Evolutionary conservation across 2,797 vertebrate species (phyloP), one percentile per base, ranked within the genome.

Genomic region (Loriculus beryllinus): DNA sequence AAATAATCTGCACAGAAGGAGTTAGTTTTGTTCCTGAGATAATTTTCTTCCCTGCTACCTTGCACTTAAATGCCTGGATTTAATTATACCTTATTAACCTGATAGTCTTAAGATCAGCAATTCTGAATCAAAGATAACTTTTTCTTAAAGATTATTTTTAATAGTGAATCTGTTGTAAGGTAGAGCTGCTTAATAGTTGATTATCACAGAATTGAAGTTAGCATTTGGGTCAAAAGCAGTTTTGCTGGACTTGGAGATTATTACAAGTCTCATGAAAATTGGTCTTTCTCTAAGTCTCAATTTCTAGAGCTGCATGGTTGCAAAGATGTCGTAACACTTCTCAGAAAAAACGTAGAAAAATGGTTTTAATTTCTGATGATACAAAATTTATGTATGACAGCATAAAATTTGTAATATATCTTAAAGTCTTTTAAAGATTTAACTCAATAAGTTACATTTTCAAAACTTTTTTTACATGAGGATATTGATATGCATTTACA

Each of bases 21-120:
- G 87, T 81, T 93, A 72, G 60, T 87, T 96, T 95, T 97, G 91
- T 88, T 94, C 82, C 89, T 70, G 72, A 67, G 75, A 76, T 96
- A 90, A 77, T 90, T 91, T 91, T 88, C 71, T 80, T 76, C 74
- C 62, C 54, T 78, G 90, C 83, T 80, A 92, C 80, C 86, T 92
- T 92, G 74, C 65, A 71, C 62, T 95, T 92, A 80, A 86, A 49
- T 60, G 42, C 40, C 40, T 91, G 57, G 64, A 35, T 92, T 84
- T 96, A 94, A 92, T 95, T 92, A 83, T 33, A 37, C 42, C 19
- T 90, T 64, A 77, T 92, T 82, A 93, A 78, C 48, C 64, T 3
- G 5, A 71, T 79, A 65, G 72, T 89, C 47, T 78, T 69, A 69
- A 79, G 31, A 95, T 47, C 65, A 76, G 83, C 74, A 82, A 26